Conservation (phyloP, 2,888 invertebrate species). For the Gerris lacustris region DNA sequence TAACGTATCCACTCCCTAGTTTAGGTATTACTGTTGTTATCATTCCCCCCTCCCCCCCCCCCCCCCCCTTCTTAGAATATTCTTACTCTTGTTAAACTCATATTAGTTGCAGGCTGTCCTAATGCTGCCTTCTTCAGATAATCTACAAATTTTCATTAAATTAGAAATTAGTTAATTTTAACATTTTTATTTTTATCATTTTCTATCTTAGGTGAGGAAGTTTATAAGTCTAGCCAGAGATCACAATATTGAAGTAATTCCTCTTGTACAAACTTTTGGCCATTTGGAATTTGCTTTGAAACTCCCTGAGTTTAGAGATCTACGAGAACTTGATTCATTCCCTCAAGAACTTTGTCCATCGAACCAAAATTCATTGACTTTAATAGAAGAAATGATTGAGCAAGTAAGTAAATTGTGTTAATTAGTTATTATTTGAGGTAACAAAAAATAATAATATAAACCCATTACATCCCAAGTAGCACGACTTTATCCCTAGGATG, state of each 20-base stretch:
- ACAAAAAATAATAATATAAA: no score
- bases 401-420: constrained; percentile 31
- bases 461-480: no score
- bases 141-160: no score
- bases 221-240: constrained; percentile 40
- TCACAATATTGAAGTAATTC: constrained; percentile 55
- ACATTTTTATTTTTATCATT: background rate
- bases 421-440: no score
- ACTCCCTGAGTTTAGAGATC: constrained; percentile 49
- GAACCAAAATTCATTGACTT: constrained; percentile 34
- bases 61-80: no score
- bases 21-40: no score
- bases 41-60: no score
- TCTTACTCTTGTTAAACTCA: no score
- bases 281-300: constrained; percentile 73
- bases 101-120: no score
- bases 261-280: constrained; percentile 74
- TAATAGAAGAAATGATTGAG: constrained; percentile 35
- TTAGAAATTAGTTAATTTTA: background rate
- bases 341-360: constrained; percentile 42
- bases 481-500: no score
- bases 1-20: no score
- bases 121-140: no score
- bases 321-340: constrained; percentile 47
- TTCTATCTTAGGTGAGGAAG: constrained; percentile 32